Conservation (phyloP, 2,797 vertebrate genomes). For the Kryptolebias ocellatus region DNA sequence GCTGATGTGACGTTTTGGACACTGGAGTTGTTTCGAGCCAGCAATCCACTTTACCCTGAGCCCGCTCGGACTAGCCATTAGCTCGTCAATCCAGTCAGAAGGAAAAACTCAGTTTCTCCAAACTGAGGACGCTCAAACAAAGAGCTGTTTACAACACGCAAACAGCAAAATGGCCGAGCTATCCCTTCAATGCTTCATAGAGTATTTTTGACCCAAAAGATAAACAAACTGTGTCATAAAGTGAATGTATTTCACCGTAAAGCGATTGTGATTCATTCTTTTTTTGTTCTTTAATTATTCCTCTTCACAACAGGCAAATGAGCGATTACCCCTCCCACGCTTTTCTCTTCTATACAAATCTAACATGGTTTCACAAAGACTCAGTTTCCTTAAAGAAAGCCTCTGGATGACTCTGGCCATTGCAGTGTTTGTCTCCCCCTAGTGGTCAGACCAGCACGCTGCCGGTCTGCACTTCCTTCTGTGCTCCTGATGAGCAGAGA, state of each 20-base stretch:
- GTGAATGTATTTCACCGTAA: neutral
- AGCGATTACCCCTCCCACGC: neutral
- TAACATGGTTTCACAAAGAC: constrained; percentile 36
- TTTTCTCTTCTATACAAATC: constrained; percentile 14
- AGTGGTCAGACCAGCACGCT: constrained; percentile 28
- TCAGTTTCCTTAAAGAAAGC: constrained; percentile 7
- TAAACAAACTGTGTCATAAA: neutral
- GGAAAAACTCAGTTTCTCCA: too few relatives aligned
- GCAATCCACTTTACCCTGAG: too few relatives aligned
- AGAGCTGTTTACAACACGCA: too few relatives aligned
- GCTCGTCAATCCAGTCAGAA: too few relatives aligned
- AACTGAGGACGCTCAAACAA: too few relatives aligned
- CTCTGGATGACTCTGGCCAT: neutral
- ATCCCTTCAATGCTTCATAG: neutral
- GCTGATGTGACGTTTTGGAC: too few relatives aligned
- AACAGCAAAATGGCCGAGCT: too few relatives aligned
- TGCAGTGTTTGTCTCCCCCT: constrained; percentile 75
- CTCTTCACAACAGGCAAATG: neutral
- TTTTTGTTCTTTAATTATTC: neutral
- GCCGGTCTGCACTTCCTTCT: neutral
- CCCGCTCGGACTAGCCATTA: too few relatives aligned
- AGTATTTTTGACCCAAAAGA: too few relatives aligned
- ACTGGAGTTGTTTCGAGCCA: too few relatives aligned
- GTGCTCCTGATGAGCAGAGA: constrained; percentile 24
- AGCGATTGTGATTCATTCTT: neutral